These are phyloP conservation scores for Liasis olivaceus DNA, from an alignment of 2,797 vertebrate species.

Conservation along the genomic window DNA sequence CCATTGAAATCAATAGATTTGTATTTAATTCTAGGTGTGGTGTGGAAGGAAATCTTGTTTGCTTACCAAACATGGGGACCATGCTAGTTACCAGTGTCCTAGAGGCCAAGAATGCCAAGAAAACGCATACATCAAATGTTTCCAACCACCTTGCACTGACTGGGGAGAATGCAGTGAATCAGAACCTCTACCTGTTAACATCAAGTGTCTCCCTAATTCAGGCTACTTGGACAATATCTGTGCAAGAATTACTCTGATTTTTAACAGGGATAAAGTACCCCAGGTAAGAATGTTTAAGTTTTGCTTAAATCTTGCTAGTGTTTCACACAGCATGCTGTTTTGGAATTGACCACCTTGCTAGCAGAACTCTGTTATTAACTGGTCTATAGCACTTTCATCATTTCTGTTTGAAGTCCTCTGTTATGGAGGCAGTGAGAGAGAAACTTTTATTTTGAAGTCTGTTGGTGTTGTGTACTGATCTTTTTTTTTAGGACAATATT, in stretches of 20 bases:
- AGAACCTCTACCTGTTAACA: constrained; percentile 73
- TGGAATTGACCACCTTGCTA: neutral
- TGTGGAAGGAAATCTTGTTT: constrained; percentile 88
- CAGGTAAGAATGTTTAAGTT: constrained; percentile 77
- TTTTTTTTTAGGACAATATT: neutral
- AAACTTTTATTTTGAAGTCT: neutral
- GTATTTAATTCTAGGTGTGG: constrained; percentile 78
- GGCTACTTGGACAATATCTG: constrained; percentile 86
- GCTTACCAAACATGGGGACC: constrained; percentile 68
- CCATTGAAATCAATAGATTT: neutral
- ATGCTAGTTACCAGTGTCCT: constrained; percentile 75
- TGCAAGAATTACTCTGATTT: constrained; percentile 89
- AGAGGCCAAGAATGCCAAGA: constrained; percentile 83
- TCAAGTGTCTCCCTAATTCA: constrained; percentile 85
- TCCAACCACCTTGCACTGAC: constrained; percentile 85
- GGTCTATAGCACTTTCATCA: neutral
- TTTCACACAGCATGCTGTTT: neutral
- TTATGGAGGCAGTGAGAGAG: neutral
- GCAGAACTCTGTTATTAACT: neutral
- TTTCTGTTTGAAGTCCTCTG: neutral
- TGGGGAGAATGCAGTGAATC: constrained; percentile 87
- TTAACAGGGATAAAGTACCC: constrained; percentile 86
- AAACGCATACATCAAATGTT: constrained; percentile 83
- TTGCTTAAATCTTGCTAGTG: neutral
- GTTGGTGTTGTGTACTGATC: neutral